phyloP scores from a whole-genome alignment of 2,797 vertebrate species.

The Neomorphus geoffroyi region DNA sequence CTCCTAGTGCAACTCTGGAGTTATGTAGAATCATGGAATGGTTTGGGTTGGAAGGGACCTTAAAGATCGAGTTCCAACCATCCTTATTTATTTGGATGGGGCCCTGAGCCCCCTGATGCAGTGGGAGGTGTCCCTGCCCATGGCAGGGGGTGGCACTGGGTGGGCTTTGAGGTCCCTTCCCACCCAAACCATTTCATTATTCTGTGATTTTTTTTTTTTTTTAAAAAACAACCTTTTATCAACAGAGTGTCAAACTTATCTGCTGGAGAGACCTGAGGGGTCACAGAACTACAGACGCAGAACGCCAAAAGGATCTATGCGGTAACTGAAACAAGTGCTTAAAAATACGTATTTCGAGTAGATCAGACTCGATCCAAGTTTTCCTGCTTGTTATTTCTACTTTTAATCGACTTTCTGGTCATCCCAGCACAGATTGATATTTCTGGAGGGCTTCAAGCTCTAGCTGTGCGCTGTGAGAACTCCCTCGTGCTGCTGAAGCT shows the following conservation, averaged over 20 bases:
- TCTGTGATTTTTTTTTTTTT: no score
- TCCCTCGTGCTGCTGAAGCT: neutral
- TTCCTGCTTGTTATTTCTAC: neutral
- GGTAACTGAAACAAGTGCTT: neutral
- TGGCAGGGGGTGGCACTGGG: no score
- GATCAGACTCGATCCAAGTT: fast-evolving
- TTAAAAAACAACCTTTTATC: neutral
- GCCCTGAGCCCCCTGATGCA: no score
- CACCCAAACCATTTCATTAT: no score
- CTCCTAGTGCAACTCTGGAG: neutral
- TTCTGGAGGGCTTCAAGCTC: neutral
- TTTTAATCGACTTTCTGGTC: neutral
- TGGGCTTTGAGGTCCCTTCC: no score
- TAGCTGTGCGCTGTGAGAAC: neutral
- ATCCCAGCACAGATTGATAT: neutral
- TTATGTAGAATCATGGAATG: neutral
- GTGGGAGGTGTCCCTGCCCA: no score
- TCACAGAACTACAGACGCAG: neutral
- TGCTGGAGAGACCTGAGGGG: neutral
- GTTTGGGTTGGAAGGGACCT: no score
- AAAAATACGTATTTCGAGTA: neutral
- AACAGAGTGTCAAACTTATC: neutral
- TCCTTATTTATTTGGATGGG: no score
- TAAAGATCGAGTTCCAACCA: no score
- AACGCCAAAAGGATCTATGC: fast-evolving